A percentile compares a stretch with the other conserved stretches of the same genome.
Evolutionary conservation across 2,113 vertebrate genomes (phyloP).

Genomic region (Larimichthys crocea): DNA sequence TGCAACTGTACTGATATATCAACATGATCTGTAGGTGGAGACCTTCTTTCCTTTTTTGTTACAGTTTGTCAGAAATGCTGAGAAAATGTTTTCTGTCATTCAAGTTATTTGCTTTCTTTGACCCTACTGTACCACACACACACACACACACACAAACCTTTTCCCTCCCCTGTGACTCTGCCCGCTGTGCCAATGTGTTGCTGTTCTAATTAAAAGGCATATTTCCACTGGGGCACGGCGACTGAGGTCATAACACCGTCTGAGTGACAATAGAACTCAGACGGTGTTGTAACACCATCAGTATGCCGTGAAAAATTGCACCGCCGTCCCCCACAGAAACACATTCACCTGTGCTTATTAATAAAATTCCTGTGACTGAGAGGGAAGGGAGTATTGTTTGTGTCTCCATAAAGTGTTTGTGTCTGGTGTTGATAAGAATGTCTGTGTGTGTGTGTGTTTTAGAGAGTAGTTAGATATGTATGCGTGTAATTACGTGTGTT

Average conservation of each 20-base stretch:
- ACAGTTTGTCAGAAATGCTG: not conserved
- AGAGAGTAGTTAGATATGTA: not conserved
- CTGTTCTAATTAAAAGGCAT: slow-evolving; percentile 62
- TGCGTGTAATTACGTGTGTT: not conserved
- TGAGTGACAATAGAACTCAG: slow-evolving; percentile 40
- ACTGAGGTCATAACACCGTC: slow-evolving; percentile 42
- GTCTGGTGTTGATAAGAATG: slow-evolving; percentile 18
- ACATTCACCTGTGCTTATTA: slow-evolving; percentile 44
- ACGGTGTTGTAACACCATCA: slow-evolving; percentile 42
- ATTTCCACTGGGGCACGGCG: slow-evolving; percentile 33
- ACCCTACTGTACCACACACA: not conserved
- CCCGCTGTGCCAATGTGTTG: slow-evolving; percentile 50
- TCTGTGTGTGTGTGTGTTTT: not conserved
- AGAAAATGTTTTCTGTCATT: not conserved
- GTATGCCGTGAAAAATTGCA: slow-evolving; percentile 26
- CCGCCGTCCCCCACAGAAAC: slow-evolving; percentile 7
- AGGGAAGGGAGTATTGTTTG: slow-evolving; percentile 22
- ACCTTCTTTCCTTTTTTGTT: too few relatives aligned
- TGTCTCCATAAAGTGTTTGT: slow-evolving; percentile 19
- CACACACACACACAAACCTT: not conserved
- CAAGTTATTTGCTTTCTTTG: slow-evolving; percentile 1
- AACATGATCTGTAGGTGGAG: not conserved
- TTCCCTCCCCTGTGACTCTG: slow-evolving; percentile 7
- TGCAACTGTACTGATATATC: not conserved
- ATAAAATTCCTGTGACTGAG: slow-evolving; percentile 24